A percentile compares a stretch with the other conserved stretches of the same genome.
Evolutionary conservation across 37 sponge, comb jelly and placozoan species (phyloP).

Genomic region (Aphrocallistes beatrix): DNA sequence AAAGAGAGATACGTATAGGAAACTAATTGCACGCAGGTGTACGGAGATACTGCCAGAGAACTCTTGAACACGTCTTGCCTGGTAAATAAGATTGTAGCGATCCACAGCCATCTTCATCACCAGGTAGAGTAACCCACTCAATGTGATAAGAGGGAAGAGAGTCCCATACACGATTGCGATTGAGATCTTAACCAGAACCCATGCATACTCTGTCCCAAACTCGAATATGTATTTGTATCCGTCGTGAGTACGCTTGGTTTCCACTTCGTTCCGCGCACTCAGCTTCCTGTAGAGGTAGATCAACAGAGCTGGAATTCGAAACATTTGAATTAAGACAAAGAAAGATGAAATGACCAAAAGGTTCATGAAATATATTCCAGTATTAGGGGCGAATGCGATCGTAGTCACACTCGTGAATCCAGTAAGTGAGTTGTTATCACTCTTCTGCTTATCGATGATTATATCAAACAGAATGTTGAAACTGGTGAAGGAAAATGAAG

Average conservation of each 20-base stretch:
- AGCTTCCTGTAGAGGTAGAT: slow-evolving; percentile 13
- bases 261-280: background rate
- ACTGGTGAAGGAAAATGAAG: background rate
- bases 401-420: background rate
- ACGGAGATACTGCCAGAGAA: slow-evolving; percentile 2
- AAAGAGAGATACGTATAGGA: background rate
- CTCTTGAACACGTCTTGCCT: background rate
- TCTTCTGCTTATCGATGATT: background rate
- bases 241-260: background rate
- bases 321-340: slow-evolving; percentile 5
- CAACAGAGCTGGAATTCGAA: background rate
- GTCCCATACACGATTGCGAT: slow-evolving; percentile 5
- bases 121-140: background rate
- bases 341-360: background rate
- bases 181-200: slow-evolving; percentile 10
- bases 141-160: background rate
- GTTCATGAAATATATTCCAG: background rate
- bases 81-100: slow-evolving; percentile 10
- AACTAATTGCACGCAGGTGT: background rate
- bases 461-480: background rate
- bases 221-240: background rate
- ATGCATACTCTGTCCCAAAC: slow-evolving; percentile 12
- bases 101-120: slow-evolving; percentile 12
- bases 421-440: background rate
- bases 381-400: background rate